phyloP scores from a whole-genome alignment of 1,140 invertebrate genomes.

The Oncopeltus fasciatus region DNA sequence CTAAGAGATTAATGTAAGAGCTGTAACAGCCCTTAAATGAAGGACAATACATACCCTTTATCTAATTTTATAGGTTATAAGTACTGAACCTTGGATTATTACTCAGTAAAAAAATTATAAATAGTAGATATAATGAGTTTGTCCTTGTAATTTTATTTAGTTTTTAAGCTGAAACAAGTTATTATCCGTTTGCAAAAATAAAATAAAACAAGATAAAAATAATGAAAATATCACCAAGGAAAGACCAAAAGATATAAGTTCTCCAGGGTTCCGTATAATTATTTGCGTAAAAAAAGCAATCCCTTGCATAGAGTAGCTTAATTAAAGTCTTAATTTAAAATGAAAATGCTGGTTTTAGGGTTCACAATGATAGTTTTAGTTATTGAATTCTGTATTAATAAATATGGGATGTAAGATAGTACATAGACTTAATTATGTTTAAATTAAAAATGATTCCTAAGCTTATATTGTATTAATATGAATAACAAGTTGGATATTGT shows the following conservation, averaged over 20 bases:
- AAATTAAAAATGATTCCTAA: neutral
- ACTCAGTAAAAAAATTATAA: neutral
- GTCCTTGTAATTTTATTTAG: no score
- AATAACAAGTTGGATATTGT: neutral
- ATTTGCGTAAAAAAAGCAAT: constrained; percentile 2
- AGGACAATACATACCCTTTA: constrained; percentile 5
- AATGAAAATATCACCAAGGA: neutral
- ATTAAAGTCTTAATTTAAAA: constrained; percentile 4
- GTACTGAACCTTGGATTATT: constrained; percentile 5
- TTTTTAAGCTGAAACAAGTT: no score
- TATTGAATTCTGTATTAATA: neutral
- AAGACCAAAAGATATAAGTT: neutral
- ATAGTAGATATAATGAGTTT: neutral
- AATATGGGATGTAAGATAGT: neutral
- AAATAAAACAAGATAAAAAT: neutral
- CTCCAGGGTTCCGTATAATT: constrained; percentile 4
- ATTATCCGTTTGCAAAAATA: no score
- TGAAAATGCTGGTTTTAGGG: constrained; percentile 22
- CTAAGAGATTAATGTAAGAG: neutral
- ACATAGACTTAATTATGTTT: neutral
- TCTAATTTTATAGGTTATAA: neutral
- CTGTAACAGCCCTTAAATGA: constrained; percentile 2
- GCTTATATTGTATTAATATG: neutral
- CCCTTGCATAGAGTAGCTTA: constrained; percentile 13
- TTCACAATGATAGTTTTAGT: constrained; percentile 14